A percentile compares a stretch with the other conserved stretches of the same genome.
Evolutionary conservation across 1,140 invertebrate species (phyloP).

Genomic region (Trinorchestia longiramus): DNA sequence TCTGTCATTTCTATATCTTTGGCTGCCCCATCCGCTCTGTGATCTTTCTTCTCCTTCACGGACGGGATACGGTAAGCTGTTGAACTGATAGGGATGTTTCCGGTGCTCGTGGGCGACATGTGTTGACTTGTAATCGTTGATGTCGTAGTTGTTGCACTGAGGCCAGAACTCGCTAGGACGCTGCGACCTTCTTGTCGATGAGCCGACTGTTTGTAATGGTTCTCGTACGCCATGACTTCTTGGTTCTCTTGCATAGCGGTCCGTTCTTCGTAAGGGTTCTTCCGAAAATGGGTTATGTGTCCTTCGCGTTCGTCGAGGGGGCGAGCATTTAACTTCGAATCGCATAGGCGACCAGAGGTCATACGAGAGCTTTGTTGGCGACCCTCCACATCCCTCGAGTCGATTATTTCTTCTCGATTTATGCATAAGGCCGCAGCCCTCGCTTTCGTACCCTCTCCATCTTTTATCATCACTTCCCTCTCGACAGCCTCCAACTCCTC

Average conservation of each 20-base stretch:
- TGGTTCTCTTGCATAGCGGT: neutral
- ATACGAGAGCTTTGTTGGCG: slow-evolving; percentile 45
- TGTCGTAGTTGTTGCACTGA: slow-evolving; percentile 22
- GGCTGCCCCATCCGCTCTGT: slow-evolving; percentile 9
- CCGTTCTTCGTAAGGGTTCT: slow-evolving; percentile 21
- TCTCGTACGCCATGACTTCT: neutral
- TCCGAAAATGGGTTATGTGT: neutral
- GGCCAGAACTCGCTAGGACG: slow-evolving; percentile 20
- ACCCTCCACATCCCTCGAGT: neutral
- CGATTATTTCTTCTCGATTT: slow-evolving; percentile 14
- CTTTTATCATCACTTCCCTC: slow-evolving; percentile 6
- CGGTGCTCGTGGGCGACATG: neutral
- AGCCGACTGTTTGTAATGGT: neutral
- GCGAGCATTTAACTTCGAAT: slow-evolving; percentile 52
- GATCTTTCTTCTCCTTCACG: slow-evolving; percentile 31
- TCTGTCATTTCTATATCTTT: slow-evolving; percentile 52
- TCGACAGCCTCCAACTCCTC: neutral
- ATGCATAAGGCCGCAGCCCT: slow-evolving; percentile 1
- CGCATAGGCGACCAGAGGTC: slow-evolving; percentile 50
- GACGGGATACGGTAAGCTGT: slow-evolving; percentile 43
- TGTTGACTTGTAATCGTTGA: slow-evolving; percentile 33
- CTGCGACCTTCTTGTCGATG: neutral
- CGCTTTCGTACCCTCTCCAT: slow-evolving; percentile 46
- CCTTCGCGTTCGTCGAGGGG: slow-evolving; percentile 35
- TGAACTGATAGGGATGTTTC: slow-evolving; percentile 22